phyloP scores from a whole-genome alignment of 2,113 vertebrate species.

The Lycaon pictus region DNA sequence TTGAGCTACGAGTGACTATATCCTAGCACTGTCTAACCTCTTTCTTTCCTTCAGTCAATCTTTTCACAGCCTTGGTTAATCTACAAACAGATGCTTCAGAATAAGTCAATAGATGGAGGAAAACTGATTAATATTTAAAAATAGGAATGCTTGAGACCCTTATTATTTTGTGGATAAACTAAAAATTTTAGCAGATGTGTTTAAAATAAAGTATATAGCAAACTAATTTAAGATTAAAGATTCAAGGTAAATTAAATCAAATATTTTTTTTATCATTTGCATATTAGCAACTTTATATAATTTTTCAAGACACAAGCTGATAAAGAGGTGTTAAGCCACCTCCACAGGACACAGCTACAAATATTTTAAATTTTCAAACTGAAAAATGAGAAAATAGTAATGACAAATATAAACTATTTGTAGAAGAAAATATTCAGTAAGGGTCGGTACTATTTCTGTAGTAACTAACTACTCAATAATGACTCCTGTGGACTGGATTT shows the following conservation, averaged over 20 bases:
- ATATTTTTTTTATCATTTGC: neutral
- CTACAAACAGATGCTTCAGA: constrained; percentile 23
- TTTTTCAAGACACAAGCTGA: neutral
- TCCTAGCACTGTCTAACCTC: neutral
- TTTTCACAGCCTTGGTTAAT: neutral
- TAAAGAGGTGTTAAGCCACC: neutral
- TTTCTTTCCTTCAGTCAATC: neutral
- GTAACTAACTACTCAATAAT: neutral
- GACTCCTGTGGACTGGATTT: neutral
- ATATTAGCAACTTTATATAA: neutral
- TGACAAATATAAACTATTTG: neutral
- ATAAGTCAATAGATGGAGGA: neutral
- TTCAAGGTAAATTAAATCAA: neutral
- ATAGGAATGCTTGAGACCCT: neutral
- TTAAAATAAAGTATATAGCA: neutral
- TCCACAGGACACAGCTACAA: neutral
- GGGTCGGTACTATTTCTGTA: neutral
- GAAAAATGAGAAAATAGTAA: neutral
- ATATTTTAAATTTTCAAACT: neutral
- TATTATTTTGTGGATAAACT: neutral
- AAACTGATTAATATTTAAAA: neutral
- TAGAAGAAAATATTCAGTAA: neutral
- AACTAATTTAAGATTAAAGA: neutral
- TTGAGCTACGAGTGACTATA: neutral
- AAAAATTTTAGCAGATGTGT: neutral